Base-by-base conservation (phyloP, 2,888 invertebrate species). In the Tetragnatha montana region DNA sequence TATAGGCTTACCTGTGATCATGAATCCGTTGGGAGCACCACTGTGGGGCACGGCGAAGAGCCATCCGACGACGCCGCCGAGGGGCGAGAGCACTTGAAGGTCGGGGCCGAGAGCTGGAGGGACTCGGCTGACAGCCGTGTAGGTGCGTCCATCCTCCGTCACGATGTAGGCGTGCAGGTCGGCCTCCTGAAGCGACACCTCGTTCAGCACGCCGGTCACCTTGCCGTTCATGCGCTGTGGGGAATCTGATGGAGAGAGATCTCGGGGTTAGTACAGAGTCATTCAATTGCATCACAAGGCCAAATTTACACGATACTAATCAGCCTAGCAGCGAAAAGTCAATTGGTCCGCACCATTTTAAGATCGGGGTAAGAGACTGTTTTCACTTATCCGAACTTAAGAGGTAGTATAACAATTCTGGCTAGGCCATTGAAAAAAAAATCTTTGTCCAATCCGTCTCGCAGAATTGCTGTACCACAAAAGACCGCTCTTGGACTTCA, bases 91-190 rank as follows among this genome's bases (percentile, higher is more conserved):
- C n/a, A 97, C 95, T 93, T 98, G 97, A 92, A 98, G 94, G 92
- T 96, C 96, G 76, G 95, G 95, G 4, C 98, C 98, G 60, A 98
- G 94, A 19, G 95, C 94, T 6, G 95, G 94, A 0, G 96, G 96
- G 7, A 98, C 95, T 91, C 96, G 96, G 19, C 98, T 97, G 70
- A 99, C 95, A 0, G 98, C 98, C 0, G 97, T 97, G 93, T 98
- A 99, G 0, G 96, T 96, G 92, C 98, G 95, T 0, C 97, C 97
- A 92, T 98, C 98, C 22, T 95, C 95, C 87, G 97, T 96, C 7
- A 98, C 96, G 0, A 99, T 96, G 93, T 98, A 99, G 0, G 98
- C 96, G 93, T 99, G 98, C 90, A 99, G 94, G 93, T 98, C 97
- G 50, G 97, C 95, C 89, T 96, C 95, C 51, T 95, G 95, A 3